These are phyloP conservation scores for Eristalis intricaria DNA, from an alignment of 2,888 invertebrate species.

Conservation along the genomic window DNA sequence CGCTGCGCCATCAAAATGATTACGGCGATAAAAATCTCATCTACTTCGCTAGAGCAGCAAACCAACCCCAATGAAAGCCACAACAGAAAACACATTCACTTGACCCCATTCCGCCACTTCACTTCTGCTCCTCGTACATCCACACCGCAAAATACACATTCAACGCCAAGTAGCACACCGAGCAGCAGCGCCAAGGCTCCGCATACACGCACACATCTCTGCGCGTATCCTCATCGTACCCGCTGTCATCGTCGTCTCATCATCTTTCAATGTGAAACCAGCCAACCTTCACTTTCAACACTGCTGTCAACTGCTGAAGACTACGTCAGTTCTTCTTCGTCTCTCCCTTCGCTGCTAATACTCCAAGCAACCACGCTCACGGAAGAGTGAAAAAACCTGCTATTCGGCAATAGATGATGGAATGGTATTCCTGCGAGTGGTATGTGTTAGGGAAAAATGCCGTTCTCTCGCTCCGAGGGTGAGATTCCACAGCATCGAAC, in stretches of 20 bases:
- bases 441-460: conserved; percentile 50
- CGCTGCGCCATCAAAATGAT: conserved; percentile 52
- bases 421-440: conserved; percentile 51
- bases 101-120: conserved; percentile 65
- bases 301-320: conserved; percentile 64
- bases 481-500: conserved; percentile 32
- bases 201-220: conserved; percentile 32
- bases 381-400: conserved; percentile 40
- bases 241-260: conserved; percentile 35
- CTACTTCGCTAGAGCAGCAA: conserved; percentile 33
- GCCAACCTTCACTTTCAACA: conserved; percentile 67
- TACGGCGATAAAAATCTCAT: conserved; percentile 64
- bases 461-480: conserved; percentile 23
- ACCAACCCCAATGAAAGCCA: conserved; percentile 26
- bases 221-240: conserved; percentile 30
- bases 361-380: conserved; percentile 37
- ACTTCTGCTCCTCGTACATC: conserved; percentile 22
- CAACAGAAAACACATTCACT: conserved; percentile 35
- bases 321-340: conserved; percentile 58
- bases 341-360: conserved; percentile 28
- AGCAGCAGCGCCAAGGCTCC: not conserved
- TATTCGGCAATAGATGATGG: conserved; percentile 54
- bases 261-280: conserved; percentile 28
- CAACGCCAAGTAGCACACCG: not conserved
- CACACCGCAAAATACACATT: conserved; percentile 15